phyloP scores from a whole-genome alignment of 2,797 vertebrate genomes.

The Columba guinea region DNA sequence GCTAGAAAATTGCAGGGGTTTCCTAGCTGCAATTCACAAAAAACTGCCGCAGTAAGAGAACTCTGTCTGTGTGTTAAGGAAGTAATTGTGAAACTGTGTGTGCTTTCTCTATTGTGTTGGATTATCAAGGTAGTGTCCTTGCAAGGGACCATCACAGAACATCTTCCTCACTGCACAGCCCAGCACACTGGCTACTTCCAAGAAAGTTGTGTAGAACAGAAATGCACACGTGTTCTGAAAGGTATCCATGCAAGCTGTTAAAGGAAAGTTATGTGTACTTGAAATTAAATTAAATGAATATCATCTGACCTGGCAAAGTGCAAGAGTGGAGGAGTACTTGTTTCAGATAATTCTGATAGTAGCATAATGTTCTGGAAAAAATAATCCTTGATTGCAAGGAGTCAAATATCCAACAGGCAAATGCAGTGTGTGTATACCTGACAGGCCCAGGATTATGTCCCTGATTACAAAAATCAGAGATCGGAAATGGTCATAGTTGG shows the following conservation, averaged over 20 bases:
- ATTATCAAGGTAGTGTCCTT: slow-evolving; percentile 48
- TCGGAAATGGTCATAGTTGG: neutral
- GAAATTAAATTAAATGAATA: neutral
- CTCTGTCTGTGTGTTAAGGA: neutral
- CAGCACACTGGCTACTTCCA: neutral
- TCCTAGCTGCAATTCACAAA: neutral
- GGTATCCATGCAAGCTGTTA: neutral
- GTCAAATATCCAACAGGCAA: slow-evolving; percentile 46
- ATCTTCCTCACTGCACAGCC: slow-evolving; percentile 52
- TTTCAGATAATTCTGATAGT: neutral
- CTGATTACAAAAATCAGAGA: neutral
- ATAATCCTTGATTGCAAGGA: neutral
- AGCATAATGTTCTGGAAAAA: neutral
- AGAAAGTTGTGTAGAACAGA: slow-evolving; percentile 11
- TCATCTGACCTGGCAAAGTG: slow-evolving; percentile 16
- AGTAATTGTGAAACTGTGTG: slow-evolving; percentile 24
- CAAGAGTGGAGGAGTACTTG: neutral
- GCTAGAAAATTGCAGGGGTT: slow-evolving; percentile 12
- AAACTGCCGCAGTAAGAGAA: neutral
- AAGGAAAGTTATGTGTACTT: neutral
- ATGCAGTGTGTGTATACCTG: neutral
- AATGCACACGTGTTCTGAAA: neutral
- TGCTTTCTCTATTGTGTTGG: slow-evolving; percentile 46
- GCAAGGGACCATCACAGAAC: slow-evolving; percentile 83
- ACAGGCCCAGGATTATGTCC: neutral